phyloP scores from a whole-genome alignment of 1,140 invertebrate species.

The Euschistus heros region DNA sequence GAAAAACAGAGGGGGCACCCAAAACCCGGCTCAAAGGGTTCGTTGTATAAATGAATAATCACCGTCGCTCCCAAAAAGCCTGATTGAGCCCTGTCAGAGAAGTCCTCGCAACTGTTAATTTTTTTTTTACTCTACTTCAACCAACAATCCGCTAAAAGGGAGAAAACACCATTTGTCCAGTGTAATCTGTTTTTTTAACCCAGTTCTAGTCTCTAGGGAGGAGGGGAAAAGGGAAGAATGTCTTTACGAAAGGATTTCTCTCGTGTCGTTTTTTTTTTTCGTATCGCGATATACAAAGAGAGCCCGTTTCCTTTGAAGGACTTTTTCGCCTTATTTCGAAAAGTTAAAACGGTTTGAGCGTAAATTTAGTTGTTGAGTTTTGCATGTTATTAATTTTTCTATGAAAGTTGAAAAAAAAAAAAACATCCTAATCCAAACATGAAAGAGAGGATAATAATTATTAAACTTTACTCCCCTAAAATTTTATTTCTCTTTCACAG shows the following conservation, averaged over 20 bases:
- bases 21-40: neutral
- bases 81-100: neutral
- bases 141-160: conserved; percentile 15
- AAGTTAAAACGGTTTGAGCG: too few species aligned
- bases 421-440: too few species aligned
- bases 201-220: too few species aligned
- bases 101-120: conserved; percentile 3
- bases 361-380: too few species aligned
- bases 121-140: neutral
- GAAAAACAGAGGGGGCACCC: neutral
- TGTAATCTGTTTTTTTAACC: conserved; percentile 8
- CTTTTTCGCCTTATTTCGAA: too few species aligned
- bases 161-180: conserved; percentile 14
- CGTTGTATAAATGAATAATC: conserved; percentile 14
- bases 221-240: too few species aligned
- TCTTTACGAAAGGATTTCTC: too few species aligned
- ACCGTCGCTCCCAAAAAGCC: neutral
- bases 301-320: neutral
- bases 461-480: too few species aligned
- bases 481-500: too few species aligned
- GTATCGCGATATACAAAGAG: neutral
- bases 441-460: too few species aligned
- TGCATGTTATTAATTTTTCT: too few species aligned
- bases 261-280: neutral
- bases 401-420: too few species aligned